Evolutionary conservation across 2,797 vertebrate species (phyloP), one percentile per base, ranked within the genome.

Genomic region (Streptopelia turtur): DNA sequence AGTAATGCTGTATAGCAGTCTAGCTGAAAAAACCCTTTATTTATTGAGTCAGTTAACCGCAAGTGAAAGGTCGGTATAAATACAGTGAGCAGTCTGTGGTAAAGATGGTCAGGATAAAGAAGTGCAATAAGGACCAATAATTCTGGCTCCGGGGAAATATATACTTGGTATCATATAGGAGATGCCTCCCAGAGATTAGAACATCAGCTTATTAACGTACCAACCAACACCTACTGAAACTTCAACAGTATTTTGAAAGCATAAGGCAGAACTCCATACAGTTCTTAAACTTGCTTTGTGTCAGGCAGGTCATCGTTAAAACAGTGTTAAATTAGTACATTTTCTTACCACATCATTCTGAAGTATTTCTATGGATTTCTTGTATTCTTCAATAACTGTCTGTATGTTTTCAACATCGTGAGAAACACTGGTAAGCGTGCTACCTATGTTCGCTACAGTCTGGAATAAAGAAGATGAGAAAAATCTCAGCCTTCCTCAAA

Each of bases 371-470:
- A 98, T 93, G 60, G 97, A 97, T 96, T 98, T 98, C 97, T 97
- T 99, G 96, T 99, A 98, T 72, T 97, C 98, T 80, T 99, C 99
- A 39, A 99, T 94, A 52, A 98, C 97, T 56, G 98, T 96, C 97
- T 99, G 98, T 89, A 99, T 98, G 9, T 98, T 98, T 94, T 98
- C 98, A 93, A 99, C 98, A 86, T 99, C 99, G 47, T 99, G 99
- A 90, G 99, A 99, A 79, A 99, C 99, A 35, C 98, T 99, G 74
- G 99, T 99, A 91, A 99, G 97, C 5, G 99, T 99, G 98, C 98
- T 99, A 49, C 99, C 99, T 90, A 99, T 99, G 47, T 98, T 99
- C 14, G 99, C 99, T 43, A 99, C 99, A 71, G 99, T 99, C 99
- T 99, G 96, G 49, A 98, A 85, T 16, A 83, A 83, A 95, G 59